phyloP scores from a whole-genome alignment of 2,888 invertebrate genomes.

The Drosophila kokeensis region DNA sequence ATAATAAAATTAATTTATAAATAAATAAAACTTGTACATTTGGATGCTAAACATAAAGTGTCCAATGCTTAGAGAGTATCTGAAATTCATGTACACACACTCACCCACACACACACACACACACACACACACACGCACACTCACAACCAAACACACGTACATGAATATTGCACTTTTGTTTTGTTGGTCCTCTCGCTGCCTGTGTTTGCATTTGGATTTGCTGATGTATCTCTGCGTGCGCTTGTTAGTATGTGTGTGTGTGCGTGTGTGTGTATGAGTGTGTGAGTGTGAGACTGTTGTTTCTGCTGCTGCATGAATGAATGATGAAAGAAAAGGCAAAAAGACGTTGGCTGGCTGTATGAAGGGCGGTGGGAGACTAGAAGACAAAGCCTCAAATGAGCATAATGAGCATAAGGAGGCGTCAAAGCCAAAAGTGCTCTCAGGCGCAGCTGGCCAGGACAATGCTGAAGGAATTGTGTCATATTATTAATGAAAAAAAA shows the following conservation, averaged over 20 bases:
- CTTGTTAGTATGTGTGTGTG: background rate
- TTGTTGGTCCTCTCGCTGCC: conserved; percentile 43
- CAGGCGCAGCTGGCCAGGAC: conserved; percentile 72
- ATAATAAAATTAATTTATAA: background rate
- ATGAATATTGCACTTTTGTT: conserved; percentile 63
- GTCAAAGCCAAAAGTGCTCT: conserved; percentile 78
- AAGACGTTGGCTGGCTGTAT: conserved; percentile 53
- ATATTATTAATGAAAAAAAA: conserved; percentile 75
- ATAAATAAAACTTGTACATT: background rate
- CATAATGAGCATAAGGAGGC: conserved; percentile 80
- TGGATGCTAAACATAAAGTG: background rate
- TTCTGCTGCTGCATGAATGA: conserved; percentile 64
- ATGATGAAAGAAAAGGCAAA: conserved; percentile 74
- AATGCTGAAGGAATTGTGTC: conserved; percentile 77
- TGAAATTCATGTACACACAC: conserved; percentile 1
- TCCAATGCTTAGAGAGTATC: conserved; percentile 25
- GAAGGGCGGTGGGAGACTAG: conserved; percentile 21
- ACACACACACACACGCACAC: background rate
- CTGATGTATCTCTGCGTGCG: conserved; percentile 41
- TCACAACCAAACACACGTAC: conserved; percentile 5
- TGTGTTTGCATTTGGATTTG: conserved; percentile 74
- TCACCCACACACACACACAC: background rate
- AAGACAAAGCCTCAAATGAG: conserved; percentile 81
- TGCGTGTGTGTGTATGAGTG: conserved; percentile 6
- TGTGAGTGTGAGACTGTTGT: conserved; percentile 7